phyloP scores from a whole-genome alignment of 2,888 invertebrate species.

The Apamea epomidion region DNA sequence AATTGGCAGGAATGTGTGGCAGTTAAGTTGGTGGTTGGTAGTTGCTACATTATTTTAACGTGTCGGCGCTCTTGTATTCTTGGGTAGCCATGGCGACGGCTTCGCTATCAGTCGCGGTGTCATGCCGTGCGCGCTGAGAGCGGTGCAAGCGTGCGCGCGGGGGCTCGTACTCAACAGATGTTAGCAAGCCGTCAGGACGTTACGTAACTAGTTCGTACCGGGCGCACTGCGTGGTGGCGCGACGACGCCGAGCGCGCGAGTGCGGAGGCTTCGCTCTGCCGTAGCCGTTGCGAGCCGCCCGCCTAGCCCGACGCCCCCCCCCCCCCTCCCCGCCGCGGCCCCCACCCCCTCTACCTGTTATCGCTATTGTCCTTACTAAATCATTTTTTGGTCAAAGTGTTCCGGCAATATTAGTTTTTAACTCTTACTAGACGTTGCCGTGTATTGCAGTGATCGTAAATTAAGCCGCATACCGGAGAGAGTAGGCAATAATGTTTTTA shows the following conservation, averaged over 20 bases:
- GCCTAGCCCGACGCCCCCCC: conserved; percentile 64
- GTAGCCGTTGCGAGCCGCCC: conserved; percentile 66
- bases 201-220: conserved; percentile 85
- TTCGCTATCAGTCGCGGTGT: conserved; percentile 68
- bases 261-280: conserved; percentile 76
- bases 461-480: conserved; percentile 41
- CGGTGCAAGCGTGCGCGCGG: conserved; percentile 86
- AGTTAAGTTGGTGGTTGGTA: conserved; percentile 72
- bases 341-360: conserved; percentile 65
- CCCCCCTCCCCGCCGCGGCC: conserved; percentile 48
- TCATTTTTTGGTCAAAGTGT: conserved; percentile 68
- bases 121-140: conserved; percentile 82
- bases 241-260: conserved; percentile 84
- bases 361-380: conserved; percentile 68
- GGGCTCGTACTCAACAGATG: conserved; percentile 86
- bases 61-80: conserved; percentile 76
- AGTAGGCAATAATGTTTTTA: conserved; percentile 62
- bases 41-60: conserved; percentile 76
- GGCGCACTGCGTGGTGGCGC: conserved; percentile 80
- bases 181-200: conserved; percentile 76
- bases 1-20: conserved; percentile 80
- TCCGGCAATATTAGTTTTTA: conserved; percentile 58
- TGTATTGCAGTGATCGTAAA: conserved; percentile 61
- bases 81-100: conserved; percentile 77
- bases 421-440: conserved; percentile 36